A percentile compares a stretch with the other conserved stretches of the same genome.
Evolutionary conservation across 2,113 vertebrate genomes (phyloP).

Genomic region (Sterrhoptilus dennistouni): DNA sequence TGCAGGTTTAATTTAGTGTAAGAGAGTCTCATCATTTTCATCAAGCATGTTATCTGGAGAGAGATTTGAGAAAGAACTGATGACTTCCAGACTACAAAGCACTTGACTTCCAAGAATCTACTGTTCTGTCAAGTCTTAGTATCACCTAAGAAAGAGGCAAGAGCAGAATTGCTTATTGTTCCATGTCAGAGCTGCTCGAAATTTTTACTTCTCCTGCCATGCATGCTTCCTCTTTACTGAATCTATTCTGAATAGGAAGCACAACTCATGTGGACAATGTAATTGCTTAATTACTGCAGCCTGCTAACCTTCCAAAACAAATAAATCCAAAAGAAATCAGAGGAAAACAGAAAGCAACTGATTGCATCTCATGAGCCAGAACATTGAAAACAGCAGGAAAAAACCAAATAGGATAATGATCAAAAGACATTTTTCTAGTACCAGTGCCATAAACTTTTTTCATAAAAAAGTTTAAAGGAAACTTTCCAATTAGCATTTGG

Average conservation of each 20-base stretch:
- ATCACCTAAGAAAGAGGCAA: background rate
- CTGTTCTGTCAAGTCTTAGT: background rate
- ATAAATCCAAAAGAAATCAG: background rate
- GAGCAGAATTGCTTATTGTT: background rate
- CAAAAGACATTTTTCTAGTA: background rate
- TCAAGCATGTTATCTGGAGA: background rate
- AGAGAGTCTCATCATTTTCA: background rate
- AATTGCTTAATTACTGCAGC: background rate
- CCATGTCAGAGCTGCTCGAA: background rate
- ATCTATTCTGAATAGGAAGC: background rate
- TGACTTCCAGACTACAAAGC: background rate
- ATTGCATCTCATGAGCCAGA: background rate
- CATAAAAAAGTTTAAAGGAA: background rate
- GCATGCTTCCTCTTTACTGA: background rate
- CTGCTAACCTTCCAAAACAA: constrained; percentile 8
- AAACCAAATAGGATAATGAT: background rate
- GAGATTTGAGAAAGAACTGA: background rate
- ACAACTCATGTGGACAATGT: background rate
- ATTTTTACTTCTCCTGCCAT: background rate
- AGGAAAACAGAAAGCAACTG: background rate
- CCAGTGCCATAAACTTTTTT: background rate
- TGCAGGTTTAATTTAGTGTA: background rate
- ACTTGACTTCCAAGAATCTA: background rate
- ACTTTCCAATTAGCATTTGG: background rate
- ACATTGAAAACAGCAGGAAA: background rate